Evolutionary conservation across 1,140 invertebrate species (phyloP).

Genomic region (Drosophila subpulchrella): DNA sequence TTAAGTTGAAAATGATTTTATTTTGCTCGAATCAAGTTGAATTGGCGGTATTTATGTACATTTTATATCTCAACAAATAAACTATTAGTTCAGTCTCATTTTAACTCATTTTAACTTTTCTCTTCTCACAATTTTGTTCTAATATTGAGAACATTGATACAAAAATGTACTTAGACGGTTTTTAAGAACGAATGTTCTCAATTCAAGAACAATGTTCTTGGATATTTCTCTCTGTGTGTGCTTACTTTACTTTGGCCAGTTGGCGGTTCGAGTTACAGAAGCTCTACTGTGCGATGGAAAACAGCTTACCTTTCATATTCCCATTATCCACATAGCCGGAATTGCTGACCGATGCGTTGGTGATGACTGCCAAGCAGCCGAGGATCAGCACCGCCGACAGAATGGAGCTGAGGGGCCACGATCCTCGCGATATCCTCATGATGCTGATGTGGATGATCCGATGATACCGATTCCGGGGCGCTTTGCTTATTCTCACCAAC

Average conservation of each 20-base stretch:
- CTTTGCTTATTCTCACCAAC: slow-evolving; percentile 39
- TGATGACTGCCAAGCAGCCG: slow-evolving; percentile 18
- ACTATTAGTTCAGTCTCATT: no score
- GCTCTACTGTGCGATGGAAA: slow-evolving; percentile 19
- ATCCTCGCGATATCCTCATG: slow-evolving; percentile 25
- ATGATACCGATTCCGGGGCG: slow-evolving; percentile 13
- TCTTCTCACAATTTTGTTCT: no score
- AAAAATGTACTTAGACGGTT: no score
- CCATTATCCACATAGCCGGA: slow-evolving; percentile 77
- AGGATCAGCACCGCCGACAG: slow-evolving; percentile 35
- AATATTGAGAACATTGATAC: no score
- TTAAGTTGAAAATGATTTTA: no score
- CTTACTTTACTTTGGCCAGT: slow-evolving; percentile 9
- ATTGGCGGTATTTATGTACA: no score
- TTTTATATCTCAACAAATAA: no score
- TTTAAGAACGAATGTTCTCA: no score
- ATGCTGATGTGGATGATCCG: slow-evolving; percentile 5
- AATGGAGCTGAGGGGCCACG: neutral
- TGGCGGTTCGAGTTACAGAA: slow-evolving; percentile 23
- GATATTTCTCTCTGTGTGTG: neutral
- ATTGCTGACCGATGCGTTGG: slow-evolving; percentile 50
- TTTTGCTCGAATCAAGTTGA: no score
- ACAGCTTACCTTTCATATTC: slow-evolving; percentile 80
- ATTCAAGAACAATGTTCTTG: no score
- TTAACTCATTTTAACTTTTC: no score